Percentiles rank a stretch among this genome's conserved stretches.
These are phyloP conservation scores for Amyelois transitella DNA, from an alignment of 1,140 invertebrate species.

Conservation along the genomic window DNA sequence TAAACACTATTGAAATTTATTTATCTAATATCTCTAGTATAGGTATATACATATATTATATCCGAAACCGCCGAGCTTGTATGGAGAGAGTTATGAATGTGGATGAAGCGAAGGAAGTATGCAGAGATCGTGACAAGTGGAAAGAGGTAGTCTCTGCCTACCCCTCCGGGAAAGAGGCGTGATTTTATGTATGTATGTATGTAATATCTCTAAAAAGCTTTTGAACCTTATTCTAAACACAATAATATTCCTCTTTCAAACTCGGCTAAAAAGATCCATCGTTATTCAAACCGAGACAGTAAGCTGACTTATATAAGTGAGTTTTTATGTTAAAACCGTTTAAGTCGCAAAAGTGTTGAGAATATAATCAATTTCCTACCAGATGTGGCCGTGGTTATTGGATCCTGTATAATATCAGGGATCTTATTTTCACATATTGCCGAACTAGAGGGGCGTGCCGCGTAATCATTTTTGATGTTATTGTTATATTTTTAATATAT, in stretches of 20 bases:
- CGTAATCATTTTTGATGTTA: conserved; percentile 4
- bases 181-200: no score
- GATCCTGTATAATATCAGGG: conserved; percentile 50
- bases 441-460: conserved; percentile 16
- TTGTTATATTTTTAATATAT: background rate
- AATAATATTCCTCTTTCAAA: background rate
- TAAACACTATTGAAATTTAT: no score
- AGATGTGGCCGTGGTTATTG: conserved; percentile 49
- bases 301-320: conserved; percentile 21
- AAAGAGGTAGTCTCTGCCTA: no score
- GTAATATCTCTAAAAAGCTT: no score
- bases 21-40: no score
- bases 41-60: no score
- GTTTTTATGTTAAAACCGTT: conserved; percentile 24
- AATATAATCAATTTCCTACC: conserved; percentile 44
- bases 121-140: no score
- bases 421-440: conserved; percentile 45
- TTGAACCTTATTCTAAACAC: background rate
- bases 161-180: no score
- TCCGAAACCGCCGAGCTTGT: no score
- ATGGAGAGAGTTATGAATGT: no score
- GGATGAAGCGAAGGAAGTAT: no score
- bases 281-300: background rate
- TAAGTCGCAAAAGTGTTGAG: conserved; percentile 14
- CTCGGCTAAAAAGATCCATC: background rate